phyloP scores from a whole-genome alignment of 2,113 vertebrate species.

The Barnardius zonarius region DNA sequence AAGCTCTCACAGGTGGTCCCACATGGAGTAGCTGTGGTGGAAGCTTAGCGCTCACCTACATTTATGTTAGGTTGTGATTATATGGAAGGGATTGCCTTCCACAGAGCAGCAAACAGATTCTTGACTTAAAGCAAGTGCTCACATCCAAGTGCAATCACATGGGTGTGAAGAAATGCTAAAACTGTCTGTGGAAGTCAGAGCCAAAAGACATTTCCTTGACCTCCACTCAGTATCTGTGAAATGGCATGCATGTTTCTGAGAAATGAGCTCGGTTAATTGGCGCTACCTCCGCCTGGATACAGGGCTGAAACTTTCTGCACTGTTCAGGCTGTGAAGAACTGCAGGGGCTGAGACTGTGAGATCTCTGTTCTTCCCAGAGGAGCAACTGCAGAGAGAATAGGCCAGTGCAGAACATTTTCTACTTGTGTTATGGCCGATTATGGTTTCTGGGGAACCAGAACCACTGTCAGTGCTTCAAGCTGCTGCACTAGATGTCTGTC shows the following conservation, averaged over 20 bases:
- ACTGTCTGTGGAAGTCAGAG: not conserved
- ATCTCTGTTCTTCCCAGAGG: not conserved
- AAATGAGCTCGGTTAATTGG: not conserved
- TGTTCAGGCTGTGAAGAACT: not conserved
- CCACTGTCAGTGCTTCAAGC: not conserved
- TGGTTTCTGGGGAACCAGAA: not conserved
- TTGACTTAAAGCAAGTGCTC: not conserved
- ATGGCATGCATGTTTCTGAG: not conserved
- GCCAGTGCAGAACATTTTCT: not conserved
- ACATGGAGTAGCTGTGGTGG: not conserved
- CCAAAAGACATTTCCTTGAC: not conserved
- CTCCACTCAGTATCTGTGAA: not conserved
- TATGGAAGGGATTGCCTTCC: not conserved
- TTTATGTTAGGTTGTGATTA: not conserved
- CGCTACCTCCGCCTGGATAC: not conserved
- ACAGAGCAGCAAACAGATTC: not conserved
- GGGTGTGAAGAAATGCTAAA: not conserved
- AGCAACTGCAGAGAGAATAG: not conserved
- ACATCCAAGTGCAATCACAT: not conserved
- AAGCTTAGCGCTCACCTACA: not conserved
- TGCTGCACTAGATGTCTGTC: not conserved
- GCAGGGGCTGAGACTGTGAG: not conserved
- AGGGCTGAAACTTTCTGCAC: not conserved
- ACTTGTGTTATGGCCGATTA: fast-evolving
- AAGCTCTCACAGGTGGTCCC: not conserved